These are phyloP conservation scores for Corydoras maculifer DNA, from an alignment of 2,113 vertebrate species.

Conservation along the genomic window DNA sequence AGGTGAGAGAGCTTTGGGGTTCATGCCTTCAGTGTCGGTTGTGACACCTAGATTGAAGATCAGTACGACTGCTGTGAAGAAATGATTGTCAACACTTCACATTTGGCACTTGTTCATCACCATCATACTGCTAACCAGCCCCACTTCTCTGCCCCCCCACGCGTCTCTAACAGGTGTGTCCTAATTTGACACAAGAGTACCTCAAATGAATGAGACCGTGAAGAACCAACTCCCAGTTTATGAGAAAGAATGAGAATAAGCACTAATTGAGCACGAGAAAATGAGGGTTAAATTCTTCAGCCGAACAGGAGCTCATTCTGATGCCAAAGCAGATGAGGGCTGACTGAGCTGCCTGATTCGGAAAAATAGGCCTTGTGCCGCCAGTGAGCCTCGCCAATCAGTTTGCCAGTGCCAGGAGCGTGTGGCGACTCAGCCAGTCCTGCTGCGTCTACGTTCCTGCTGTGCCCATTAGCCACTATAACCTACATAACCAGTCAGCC, in stretches of 20 bases:
- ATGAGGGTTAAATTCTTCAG: slow-evolving; percentile 15
- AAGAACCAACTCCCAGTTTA: slow-evolving; percentile 12
- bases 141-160: background rate
- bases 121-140: slow-evolving; percentile 1
- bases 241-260: slow-evolving; percentile 1
- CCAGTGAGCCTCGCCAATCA: slow-evolving; percentile 34
- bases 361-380: slow-evolving; percentile 16
- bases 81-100: background rate
- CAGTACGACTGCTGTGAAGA: slow-evolving; percentile 32
- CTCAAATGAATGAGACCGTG: background rate
- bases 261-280: slow-evolving; percentile 1
- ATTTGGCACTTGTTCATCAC: background rate
- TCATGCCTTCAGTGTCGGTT: slow-evolving; percentile 44
- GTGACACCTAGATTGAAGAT: slow-evolving; percentile 49
- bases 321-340: slow-evolving; percentile 6
- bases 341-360: slow-evolving; percentile 9
- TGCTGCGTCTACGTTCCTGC: slow-evolving; percentile 20
- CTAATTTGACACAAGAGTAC: slow-evolving; percentile 7
- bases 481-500: slow-evolving; percentile 45
- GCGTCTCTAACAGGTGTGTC: slow-evolving; percentile 3
- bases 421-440: slow-evolving; percentile 16
- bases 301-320: background rate
- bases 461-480: slow-evolving; percentile 34
- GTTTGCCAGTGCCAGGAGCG: slow-evolving; percentile 22
- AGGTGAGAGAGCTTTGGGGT: slow-evolving; percentile 1